Percentiles rank a stretch among this genome's conserved stretches.
Evolutionary conservation across 64 coral and sea anemone species (phyloP).

Genomic region (Platygyra sinensis): DNA sequence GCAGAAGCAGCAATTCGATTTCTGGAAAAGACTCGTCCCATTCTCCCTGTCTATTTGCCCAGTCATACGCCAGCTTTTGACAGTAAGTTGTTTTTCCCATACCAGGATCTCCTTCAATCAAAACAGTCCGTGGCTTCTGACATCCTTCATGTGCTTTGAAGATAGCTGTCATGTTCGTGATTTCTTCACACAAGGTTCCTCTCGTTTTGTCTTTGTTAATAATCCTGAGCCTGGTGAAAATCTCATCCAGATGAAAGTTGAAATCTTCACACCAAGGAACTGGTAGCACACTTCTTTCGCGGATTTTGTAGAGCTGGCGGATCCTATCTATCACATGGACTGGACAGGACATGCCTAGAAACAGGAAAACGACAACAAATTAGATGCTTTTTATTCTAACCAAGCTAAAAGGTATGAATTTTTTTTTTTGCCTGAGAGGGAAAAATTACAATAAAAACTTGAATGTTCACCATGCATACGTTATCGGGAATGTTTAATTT

Average conservation of each 20-base stretch:
- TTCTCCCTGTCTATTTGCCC: neutral
- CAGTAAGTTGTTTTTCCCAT: conserved; percentile 25
- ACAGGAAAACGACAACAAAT: too few species aligned
- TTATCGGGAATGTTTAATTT: too few species aligned
- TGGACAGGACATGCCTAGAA: too few species aligned
- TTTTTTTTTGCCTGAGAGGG: too few species aligned
- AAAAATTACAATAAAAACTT: too few species aligned
- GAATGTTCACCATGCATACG: too few species aligned
- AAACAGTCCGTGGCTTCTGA: neutral
- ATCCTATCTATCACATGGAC: too few species aligned
- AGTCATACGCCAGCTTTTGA: conserved; percentile 27
- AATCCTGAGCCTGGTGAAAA: conserved; percentile 5
- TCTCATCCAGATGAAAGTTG: neutral
- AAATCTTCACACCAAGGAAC: conserved; percentile 22
- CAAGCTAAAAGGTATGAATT: too few species aligned
- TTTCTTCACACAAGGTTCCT: neutral
- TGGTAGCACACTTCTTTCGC: neutral
- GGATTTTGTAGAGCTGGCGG: neutral
- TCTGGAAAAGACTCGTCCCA: conserved; percentile 13
- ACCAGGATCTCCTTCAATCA: conserved; percentile 28
- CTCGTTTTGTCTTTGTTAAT: neutral
- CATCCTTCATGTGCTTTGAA: neutral
- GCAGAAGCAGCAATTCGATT: conserved; percentile 25
- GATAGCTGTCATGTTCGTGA: conserved; percentile 2
- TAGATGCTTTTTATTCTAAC: too few species aligned